phyloP scores from a whole-genome alignment of 1,140 invertebrate species.

The Lepidurus packardi region DNA sequence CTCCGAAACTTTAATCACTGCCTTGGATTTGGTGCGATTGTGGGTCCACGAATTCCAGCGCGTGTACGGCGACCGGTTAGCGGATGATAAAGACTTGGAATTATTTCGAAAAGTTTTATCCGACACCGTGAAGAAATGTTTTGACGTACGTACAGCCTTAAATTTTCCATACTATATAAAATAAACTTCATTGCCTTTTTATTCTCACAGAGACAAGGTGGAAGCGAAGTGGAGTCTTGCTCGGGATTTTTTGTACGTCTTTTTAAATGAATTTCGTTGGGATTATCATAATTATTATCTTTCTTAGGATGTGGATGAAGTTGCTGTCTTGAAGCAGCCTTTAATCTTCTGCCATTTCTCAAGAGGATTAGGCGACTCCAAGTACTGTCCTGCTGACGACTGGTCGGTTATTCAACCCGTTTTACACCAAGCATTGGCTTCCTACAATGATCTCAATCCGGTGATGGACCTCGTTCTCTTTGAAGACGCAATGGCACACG shows the following conservation, averaged over 20 bases:
- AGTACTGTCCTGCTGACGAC: slow-evolving; percentile 78
- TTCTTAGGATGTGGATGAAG: slow-evolving; percentile 68
- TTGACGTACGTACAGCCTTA: slow-evolving; percentile 55
- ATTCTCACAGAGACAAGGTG: neutral
- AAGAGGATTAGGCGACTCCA: slow-evolving; percentile 87
- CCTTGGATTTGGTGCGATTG: slow-evolving; percentile 74
- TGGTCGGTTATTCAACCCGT: slow-evolving; percentile 74
- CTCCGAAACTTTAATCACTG: slow-evolving; percentile 72
- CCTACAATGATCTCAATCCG: slow-evolving; percentile 91
- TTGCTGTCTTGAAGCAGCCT: slow-evolving; percentile 70
- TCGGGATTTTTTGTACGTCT: slow-evolving; percentile 21
- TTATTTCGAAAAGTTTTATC: slow-evolving; percentile 78
- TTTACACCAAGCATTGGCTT: slow-evolving; percentile 79
- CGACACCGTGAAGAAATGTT: slow-evolving; percentile 87
- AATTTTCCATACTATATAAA: slow-evolving; percentile 17
- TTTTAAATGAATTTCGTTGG: neutral
- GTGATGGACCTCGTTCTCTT: slow-evolving; percentile 96
- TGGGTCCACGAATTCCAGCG: slow-evolving; percentile 90
- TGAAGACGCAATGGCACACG: slow-evolving; percentile 94
- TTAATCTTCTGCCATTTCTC: slow-evolving; percentile 93
- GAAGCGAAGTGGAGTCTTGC: neutral
- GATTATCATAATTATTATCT: neutral
- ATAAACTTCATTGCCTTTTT: neutral
- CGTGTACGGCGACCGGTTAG: slow-evolving; percentile 89
- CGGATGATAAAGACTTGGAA: slow-evolving; percentile 87